Conservation (phyloP, 2,888 invertebrate genomes). For the Napeogenes inachia region DNA sequence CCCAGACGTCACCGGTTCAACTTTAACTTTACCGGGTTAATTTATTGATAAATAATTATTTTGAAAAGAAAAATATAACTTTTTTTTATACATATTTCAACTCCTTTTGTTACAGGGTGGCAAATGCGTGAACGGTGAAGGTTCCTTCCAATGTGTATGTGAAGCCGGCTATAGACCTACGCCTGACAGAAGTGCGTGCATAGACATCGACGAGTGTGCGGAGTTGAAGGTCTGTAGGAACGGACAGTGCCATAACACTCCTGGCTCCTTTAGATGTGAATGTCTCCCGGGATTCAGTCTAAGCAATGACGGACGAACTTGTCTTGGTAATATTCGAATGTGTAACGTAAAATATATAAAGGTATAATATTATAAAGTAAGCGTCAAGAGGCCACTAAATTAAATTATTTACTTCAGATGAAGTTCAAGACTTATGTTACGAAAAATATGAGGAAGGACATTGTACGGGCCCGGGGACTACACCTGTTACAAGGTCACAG, state of each 20-base stretch:
- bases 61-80: no score
- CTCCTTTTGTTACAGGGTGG: slow-evolving; percentile 77
- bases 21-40: no score
- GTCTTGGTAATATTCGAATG: slow-evolving; percentile 76
- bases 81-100: no score
- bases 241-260: slow-evolving; percentile 87
- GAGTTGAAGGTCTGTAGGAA: slow-evolving; percentile 88
- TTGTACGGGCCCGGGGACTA: slow-evolving; percentile 85
- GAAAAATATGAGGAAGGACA: slow-evolving; percentile 86
- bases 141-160: slow-evolving; percentile 90
- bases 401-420: slow-evolving; percentile 74
- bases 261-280: slow-evolving; percentile 87
- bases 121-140: slow-evolving; percentile 87
- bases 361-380: neutral
- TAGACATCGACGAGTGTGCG: slow-evolving; percentile 77
- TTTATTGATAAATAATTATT: no score
- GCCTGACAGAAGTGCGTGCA: slow-evolving; percentile 67
- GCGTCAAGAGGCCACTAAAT: neutral
- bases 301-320: slow-evolving; percentile 87
- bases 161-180: slow-evolving; percentile 84
- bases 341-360: neutral
- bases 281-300: slow-evolving; percentile 88
- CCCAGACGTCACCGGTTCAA: no score
- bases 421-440: slow-evolving; percentile 89
- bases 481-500: slow-evolving; percentile 88